Conservation (phyloP, 1,140 invertebrate species). For the Acyrthosiphon pisum region DNA sequence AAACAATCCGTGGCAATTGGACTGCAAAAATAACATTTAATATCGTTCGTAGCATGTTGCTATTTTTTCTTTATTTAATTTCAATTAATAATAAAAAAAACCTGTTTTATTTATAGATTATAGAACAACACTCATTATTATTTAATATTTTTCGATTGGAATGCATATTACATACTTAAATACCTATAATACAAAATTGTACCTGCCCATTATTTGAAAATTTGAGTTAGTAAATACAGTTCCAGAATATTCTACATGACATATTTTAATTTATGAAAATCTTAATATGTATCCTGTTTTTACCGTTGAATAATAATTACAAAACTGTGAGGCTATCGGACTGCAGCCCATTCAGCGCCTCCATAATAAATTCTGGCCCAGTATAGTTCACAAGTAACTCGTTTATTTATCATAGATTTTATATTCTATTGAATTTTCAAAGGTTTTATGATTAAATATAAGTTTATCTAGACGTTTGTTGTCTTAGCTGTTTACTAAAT, state of each 20-base stretch:
- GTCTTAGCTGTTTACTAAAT: neutral
- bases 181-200: neutral
- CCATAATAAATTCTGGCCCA: neutral
- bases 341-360: neutral
- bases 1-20: no score
- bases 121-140: neutral
- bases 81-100: neutral
- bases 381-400: neutral
- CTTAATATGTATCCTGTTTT: no score
- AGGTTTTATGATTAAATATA: neutral
- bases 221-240: no score
- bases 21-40: no score
- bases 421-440: neutral
- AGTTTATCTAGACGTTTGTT: neutral
- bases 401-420: neutral
- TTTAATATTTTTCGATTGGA: neutral
- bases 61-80: neutral
- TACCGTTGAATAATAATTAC: no score
- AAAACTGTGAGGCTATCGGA: no score
- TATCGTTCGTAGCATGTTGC: neutral
- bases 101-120: neutral
- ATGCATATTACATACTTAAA: neutral
- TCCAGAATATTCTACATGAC: no score
- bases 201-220: no score
- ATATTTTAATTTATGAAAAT: no score